Percentiles rank a stretch among this genome's conserved stretches.
phyloP scores from a whole-genome alignment of 2,888 invertebrate species.

The Selenia dentaria region DNA sequence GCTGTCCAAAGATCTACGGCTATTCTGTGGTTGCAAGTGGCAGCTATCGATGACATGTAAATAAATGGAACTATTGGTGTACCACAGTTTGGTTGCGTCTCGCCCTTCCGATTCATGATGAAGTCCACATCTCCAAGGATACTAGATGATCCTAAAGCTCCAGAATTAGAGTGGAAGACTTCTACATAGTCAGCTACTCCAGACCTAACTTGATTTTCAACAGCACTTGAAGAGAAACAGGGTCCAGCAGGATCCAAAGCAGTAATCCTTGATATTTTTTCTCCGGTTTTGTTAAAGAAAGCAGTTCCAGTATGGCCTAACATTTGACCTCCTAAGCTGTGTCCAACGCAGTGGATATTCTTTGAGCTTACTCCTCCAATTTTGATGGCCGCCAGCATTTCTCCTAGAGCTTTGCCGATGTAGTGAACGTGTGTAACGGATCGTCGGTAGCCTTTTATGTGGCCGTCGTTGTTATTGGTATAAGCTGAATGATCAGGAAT shows the following conservation, averaged over 20 bases:
- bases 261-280: conserved; percentile 62
- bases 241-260: conserved; percentile 77
- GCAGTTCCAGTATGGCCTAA: conserved; percentile 61
- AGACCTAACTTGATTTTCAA: conserved; percentile 74
- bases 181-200: conserved; percentile 85
- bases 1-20: conserved; percentile 67
- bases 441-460: conserved; percentile 66
- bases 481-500: conserved; percentile 73
- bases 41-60: conserved; percentile 65
- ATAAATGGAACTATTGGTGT: conserved; percentile 64
- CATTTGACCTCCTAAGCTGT: conserved; percentile 73
- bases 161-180: conserved; percentile 85
- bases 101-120: conserved; percentile 85
- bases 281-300: conserved; percentile 52
- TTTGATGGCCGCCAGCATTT: conserved; percentile 52
- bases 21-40: conserved; percentile 68
- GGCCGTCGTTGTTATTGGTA: conserved; percentile 62
- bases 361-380: conserved; percentile 59
- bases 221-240: conserved; percentile 65
- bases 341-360: conserved; percentile 68
- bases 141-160: conserved; percentile 74
- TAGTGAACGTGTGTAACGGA: conserved; percentile 69
- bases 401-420: conserved; percentile 64
- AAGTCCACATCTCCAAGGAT: conserved; percentile 84
- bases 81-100: conserved; percentile 81